Percentiles rank a stretch among this genome's conserved stretches.
These are phyloP conservation scores for Speoplatyrhinus poulsoni DNA, from an alignment of 2,113 vertebrate species.

Conservation along the genomic window DNA sequence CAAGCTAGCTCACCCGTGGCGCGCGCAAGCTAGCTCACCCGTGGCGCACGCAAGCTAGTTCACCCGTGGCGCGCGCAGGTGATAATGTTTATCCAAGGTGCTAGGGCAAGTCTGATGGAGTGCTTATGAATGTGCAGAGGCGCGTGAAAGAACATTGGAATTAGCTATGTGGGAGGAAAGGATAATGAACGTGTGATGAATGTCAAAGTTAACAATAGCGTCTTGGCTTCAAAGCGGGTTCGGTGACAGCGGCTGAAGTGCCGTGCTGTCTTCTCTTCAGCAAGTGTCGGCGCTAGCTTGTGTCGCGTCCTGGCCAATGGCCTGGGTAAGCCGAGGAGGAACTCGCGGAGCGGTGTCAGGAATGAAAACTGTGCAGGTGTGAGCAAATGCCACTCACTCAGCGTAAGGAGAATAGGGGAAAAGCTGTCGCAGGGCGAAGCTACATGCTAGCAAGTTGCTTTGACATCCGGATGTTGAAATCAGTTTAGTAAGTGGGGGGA, in stretches of 20 bases:
- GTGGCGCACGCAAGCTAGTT: not conserved
- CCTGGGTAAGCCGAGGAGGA: not conserved
- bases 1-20: not conserved
- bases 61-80: not conserved
- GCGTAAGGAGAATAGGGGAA: constrained; percentile 50
- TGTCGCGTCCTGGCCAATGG: constrained; percentile 34
- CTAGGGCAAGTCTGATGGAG: constrained; percentile 16
- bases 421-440: constrained; percentile 34
- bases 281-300: constrained; percentile 34
- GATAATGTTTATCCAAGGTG: constrained; percentile 21
- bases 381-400: constrained; percentile 26
- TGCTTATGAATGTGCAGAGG: constrained; percentile 22
- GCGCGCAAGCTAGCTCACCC: not conserved
- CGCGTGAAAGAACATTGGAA: constrained; percentile 25
- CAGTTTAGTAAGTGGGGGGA: constrained; percentile 20
- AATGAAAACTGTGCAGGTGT: constrained; percentile 11
- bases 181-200: constrained; percentile 43
- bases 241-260: constrained; percentile 6
- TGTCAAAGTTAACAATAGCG: not conserved
- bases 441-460: constrained; percentile 38
- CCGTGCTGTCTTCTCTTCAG: constrained; percentile 27
- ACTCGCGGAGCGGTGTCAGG: constrained; percentile 29
- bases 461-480: constrained; percentile 41
- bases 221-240: constrained; percentile 18
- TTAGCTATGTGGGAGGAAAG: constrained; percentile 28